Evolutionary conservation across 2,888 invertebrate genomes (phyloP).

Genomic region (Sicus ferrugineus): DNA sequence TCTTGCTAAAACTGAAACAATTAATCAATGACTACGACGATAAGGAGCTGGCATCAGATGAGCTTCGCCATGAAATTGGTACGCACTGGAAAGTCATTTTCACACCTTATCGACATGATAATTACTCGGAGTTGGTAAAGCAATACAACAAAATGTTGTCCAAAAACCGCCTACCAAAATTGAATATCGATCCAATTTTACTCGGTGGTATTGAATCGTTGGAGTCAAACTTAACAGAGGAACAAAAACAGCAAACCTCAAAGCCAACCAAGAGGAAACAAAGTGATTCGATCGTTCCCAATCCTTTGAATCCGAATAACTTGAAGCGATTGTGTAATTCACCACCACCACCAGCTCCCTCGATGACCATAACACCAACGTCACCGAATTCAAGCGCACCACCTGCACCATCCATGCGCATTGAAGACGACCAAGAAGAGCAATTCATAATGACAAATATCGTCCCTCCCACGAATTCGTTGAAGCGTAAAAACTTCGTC

Average conservation of each 20-base stretch:
- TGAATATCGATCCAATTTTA: constrained; percentile 54
- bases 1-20: constrained; percentile 58
- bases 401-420: constrained; percentile 27
- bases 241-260: constrained; percentile 24
- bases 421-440: too few species aligned
- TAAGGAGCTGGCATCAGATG: constrained; percentile 59
- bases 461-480: constrained; percentile 21
- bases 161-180: constrained; percentile 51
- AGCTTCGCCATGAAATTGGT: constrained; percentile 66
- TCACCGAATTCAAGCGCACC: constrained; percentile 23
- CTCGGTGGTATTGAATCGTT: constrained; percentile 48
- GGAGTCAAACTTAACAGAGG: constrained; percentile 40
- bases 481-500: constrained; percentile 22
- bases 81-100: constrained; percentile 68
- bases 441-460: not conserved
- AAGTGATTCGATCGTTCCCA: constrained; percentile 18
- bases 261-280: not conserved
- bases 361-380: constrained; percentile 2
- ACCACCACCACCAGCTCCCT: constrained; percentile 37
- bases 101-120: constrained; percentile 60
- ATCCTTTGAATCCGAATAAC: constrained; percentile 35
- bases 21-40: constrained; percentile 49
- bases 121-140: constrained; percentile 55
- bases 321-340: constrained; percentile 31
- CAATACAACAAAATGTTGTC: constrained; percentile 49